Base-by-base conservation (phyloP, 1,140 invertebrate genomes). In the Pectinophora gossypiella region DNA sequence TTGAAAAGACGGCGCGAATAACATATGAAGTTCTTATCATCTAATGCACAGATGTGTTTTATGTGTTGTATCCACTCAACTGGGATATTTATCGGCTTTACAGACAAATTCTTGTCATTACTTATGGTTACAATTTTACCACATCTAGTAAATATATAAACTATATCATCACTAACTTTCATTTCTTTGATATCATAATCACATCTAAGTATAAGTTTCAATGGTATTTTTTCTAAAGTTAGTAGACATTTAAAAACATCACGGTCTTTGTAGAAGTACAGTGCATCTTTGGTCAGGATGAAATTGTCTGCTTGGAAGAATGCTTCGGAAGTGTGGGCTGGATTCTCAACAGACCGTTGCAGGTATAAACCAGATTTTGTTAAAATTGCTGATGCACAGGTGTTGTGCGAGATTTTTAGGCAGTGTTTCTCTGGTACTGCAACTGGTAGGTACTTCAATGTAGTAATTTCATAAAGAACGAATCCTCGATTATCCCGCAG, bases 1-100 rank as follows among this genome's bases (percentile, higher is more conserved):
- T 79, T 74, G 27, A 83, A 79, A 49, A 83, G 43, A 46, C 73
- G 72, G 19, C 77, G 51, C 12, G 82, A 85, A 47, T 80, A 85
- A 55, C 76, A 83, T n/a, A 85, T 64, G 56, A 68, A 83, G 20
- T 85, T 85, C 32, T 43, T 68, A 32, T 80, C 67, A 47, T 83
- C 74, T 7, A 83, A 56, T 16, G 68, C 68, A 53, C 40, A 23
- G 6, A 85, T 71, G 45, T 82, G 62, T 62, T 78, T 83, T 0
- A 83, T 76, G 9, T 82, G 79, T 48, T 64, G 68, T 15, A 83
- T 59, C 79, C 79, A 83, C 65, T 81, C 79, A 7, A 58, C 48
- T 4, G 82, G 79, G 38, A 68, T 72, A 10, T 59, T 66, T 20
- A 85, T 58, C 3, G 56, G 51, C 52, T 70, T 72, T 3, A 67